A percentile compares a stretch with the other conserved stretches of the same genome.
Conservation (phyloP, 1,140 invertebrate genomes). For the Pseudomyrmex cubaensis region DNA sequence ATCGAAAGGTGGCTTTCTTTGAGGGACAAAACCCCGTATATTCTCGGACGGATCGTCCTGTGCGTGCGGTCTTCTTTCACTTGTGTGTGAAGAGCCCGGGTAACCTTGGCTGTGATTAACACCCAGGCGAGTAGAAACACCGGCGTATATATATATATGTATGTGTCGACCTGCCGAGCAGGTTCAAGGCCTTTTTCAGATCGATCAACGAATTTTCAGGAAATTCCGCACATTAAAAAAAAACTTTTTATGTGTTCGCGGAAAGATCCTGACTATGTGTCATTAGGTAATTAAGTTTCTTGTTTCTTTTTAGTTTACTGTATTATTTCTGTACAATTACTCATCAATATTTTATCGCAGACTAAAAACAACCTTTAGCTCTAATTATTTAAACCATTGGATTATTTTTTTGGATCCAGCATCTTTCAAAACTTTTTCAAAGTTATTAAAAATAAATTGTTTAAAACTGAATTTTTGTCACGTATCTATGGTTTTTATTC, state of each 20-base stretch:
- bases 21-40: constrained; percentile 73
- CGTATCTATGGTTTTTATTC: too few relatives aligned
- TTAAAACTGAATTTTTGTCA: not conserved
- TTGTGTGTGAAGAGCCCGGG: constrained; percentile 52
- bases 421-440: too few relatives aligned
- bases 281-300: not conserved
- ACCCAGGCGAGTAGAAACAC: constrained; percentile 70
- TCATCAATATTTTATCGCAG: too few relatives aligned
- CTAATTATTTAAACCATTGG: too few relatives aligned
- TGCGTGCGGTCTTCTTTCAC: constrained; percentile 54
- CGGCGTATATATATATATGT: constrained; percentile 58
- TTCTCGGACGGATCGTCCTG: constrained; percentile 48
- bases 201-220: constrained; percentile 55
- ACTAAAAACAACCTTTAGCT: too few relatives aligned
- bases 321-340: too few relatives aligned
- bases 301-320: not conserved
- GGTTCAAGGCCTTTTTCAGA: constrained; percentile 77
- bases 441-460: too few relatives aligned
- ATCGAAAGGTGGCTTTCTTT: constrained; percentile 64
- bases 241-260: not conserved
- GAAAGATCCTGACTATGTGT: too few relatives aligned
- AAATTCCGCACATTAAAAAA: constrained; percentile 8
- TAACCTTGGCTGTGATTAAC: constrained; percentile 74
- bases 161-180: constrained; percentile 62
- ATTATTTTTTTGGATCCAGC: too few relatives aligned